Conservation (phyloP, 1,140 invertebrate genomes). For the Aleiodes sp. region DNA sequence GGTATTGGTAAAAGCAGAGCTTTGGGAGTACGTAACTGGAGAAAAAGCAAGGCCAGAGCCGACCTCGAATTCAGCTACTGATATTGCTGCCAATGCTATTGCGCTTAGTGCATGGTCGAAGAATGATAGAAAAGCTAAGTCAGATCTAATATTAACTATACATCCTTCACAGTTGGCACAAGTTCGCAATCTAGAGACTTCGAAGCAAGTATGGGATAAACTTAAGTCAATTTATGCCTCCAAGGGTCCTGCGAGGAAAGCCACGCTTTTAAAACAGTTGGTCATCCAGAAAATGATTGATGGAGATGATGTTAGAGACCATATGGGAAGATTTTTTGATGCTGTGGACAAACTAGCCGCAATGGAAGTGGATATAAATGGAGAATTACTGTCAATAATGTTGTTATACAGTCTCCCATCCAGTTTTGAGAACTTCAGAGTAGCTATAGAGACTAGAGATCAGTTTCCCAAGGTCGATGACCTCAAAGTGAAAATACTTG, state of each 20-base stretch:
- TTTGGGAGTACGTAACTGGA: slow-evolving; percentile 36
- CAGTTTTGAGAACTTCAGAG: slow-evolving; percentile 42
- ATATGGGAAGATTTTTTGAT: slow-evolving; percentile 44
- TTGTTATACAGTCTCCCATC: slow-evolving; percentile 23
- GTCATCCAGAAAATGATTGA: slow-evolving; percentile 36
- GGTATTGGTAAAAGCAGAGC: slow-evolving; percentile 32
- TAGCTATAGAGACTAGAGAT: slow-evolving; percentile 44
- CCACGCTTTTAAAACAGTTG: slow-evolving; percentile 43
- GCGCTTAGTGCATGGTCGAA: slow-evolving; percentile 23
- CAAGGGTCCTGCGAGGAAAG: slow-evolving; percentile 42
- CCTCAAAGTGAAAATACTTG: slow-evolving; percentile 41
- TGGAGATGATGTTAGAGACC: slow-evolving; percentile 34
- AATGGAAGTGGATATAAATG: background rate
- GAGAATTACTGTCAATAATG: background rate
- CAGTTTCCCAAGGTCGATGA: slow-evolving; percentile 37
- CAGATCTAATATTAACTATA: slow-evolving; percentile 39
- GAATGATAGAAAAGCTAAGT: slow-evolving; percentile 38
- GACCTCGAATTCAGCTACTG: background rate
- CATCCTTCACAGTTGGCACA: slow-evolving; percentile 36
- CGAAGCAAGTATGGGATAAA: slow-evolving; percentile 38
- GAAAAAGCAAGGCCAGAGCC: slow-evolving; percentile 17
- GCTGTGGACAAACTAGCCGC: slow-evolving; percentile 2
- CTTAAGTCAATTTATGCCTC: slow-evolving; percentile 38
- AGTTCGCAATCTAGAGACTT: slow-evolving; percentile 32
- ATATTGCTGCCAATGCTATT: background rate